Percentiles rank a stretch among this genome's conserved stretches.
Conservation (phyloP, 2,797 vertebrate species). For the Thaleichthys pacificus region DNA sequence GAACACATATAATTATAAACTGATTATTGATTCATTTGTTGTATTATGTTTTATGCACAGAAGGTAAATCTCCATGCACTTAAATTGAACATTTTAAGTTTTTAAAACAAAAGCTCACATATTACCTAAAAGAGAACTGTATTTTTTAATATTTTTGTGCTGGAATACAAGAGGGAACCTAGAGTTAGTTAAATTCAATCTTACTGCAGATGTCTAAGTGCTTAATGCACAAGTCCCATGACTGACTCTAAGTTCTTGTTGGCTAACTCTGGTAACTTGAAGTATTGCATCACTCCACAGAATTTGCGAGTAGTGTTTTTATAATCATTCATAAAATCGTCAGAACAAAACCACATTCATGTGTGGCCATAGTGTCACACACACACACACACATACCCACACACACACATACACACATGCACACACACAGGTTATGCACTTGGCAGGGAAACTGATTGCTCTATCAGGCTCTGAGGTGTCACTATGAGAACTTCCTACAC, state of each 20-base stretch:
- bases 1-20: too few relatives aligned
- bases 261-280: slow-evolving; percentile 1
- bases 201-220: too few relatives aligned
- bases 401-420: neutral
- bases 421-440: slow-evolving; percentile 5
- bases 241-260: neutral
- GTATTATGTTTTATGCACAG: too few relatives aligned
- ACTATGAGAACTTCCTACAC: slow-evolving; percentile 15
- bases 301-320: slow-evolving; percentile 37
- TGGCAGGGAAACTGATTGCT: neutral
- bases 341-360: slow-evolving; percentile 16
- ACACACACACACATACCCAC: slow-evolving; percentile 1
- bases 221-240: neutral
- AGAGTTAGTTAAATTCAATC: too few relatives aligned
- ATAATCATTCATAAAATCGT: slow-evolving; percentile 36
- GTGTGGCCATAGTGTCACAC: slow-evolving; percentile 37
- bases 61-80: neutral
- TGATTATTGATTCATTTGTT: too few relatives aligned
- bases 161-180: too few relatives aligned
- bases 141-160: too few relatives aligned
- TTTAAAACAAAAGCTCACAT: too few relatives aligned
- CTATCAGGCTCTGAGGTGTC: slow-evolving; percentile 27
- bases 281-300: slow-evolving; percentile 26
- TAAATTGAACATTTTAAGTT: neutral
- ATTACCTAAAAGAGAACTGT: too few relatives aligned